These are phyloP conservation scores for Eudasyphora cyanicolor DNA, from an alignment of 2,888 invertebrate genomes.

Conservation along the genomic window DNA sequence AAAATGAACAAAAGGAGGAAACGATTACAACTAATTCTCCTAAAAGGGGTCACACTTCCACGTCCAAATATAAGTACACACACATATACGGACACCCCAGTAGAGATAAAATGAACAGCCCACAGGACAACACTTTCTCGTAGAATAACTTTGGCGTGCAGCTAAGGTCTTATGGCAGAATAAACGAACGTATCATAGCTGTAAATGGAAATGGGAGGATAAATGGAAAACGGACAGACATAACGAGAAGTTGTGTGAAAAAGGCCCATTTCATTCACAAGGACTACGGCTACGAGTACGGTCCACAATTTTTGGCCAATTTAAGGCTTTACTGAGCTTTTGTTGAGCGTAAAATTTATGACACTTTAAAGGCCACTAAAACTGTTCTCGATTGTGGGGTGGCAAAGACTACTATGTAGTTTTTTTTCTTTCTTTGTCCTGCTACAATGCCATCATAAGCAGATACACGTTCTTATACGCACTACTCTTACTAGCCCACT, in stretches of 20 bases:
- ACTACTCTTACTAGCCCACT: slow-evolving; percentile 5
- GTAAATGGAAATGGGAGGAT: background rate
- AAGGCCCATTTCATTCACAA: slow-evolving; percentile 14
- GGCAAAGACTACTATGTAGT: background rate
- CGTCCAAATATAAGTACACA: background rate
- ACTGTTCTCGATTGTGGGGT: slow-evolving; percentile 21
- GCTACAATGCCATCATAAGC: too few species aligned
- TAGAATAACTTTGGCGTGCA: slow-evolving; percentile 39
- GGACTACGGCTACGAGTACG: background rate
- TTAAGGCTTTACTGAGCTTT: slow-evolving; percentile 61
- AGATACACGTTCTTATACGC: background rate
- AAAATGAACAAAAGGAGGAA: slow-evolving; percentile 20
- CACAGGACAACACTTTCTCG: background rate
- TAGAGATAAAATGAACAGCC: too few species aligned
- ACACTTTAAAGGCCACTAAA: slow-evolving; percentile 66
- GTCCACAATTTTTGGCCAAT: slow-evolving; percentile 54
- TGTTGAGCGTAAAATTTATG: slow-evolving; percentile 65
- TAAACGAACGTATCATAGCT: background rate
- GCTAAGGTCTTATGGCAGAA: background rate
- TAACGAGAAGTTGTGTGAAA: background rate
- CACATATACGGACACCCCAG: background rate
- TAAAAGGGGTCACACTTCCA: slow-evolving; percentile 53
- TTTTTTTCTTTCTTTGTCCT: background rate
- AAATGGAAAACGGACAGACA: background rate
- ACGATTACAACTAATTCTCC: slow-evolving; percentile 44